Evolutionary conservation across 1,140 invertebrate species (phyloP), one percentile per base, ranked within the genome.

Genomic region (Dendrolimus punctatus): DNA sequence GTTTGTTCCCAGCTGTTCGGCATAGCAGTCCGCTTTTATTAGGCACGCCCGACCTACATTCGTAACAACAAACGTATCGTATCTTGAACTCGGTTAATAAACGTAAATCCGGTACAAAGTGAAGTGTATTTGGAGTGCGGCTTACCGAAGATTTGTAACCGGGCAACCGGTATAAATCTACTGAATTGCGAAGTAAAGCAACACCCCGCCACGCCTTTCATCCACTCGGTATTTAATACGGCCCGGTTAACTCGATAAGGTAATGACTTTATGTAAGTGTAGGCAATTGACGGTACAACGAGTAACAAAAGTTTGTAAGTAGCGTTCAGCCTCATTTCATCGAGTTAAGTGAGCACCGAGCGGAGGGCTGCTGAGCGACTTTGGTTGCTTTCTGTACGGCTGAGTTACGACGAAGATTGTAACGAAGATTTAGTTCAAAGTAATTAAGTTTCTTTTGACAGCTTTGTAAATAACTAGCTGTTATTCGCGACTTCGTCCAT

Each of bases 81-180:
- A 51, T 55, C 58, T 55, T 59, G 58, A 55, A 55, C 49, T 58
- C 50, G 55, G 57, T 71, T 71, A 71, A 71, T 71, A 71, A 66
- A 68, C 68, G 63, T 66, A 73, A 77, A 80, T 76, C 74, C 57
- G 61, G 66, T 71, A 76, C 72, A 76, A 73, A 77, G 66, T 68
- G 71, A 71, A 71, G 68, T 73, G 69, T 68, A 70, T 76, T 78
- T 71, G 64, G 75, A 66, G 60, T 73, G 70, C 48, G 79, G 79
- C 73, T 82, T 75, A 77, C 77, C 68, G 60, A 74, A 82, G 79
- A 80, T 82, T 82, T 82, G 80, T 79, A 66, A 75, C 65, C 23
- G 37, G 62, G 65, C 66, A 64, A 58, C 58, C 62, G 61, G 63
- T 70, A 74, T 76, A 79, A 78, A 73, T 76, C 71, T 68, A 60